Evolutionary conservation across 1,140 invertebrate species (phyloP), one percentile per base, ranked within the genome.

Genomic region (Uloborus diversus): DNA sequence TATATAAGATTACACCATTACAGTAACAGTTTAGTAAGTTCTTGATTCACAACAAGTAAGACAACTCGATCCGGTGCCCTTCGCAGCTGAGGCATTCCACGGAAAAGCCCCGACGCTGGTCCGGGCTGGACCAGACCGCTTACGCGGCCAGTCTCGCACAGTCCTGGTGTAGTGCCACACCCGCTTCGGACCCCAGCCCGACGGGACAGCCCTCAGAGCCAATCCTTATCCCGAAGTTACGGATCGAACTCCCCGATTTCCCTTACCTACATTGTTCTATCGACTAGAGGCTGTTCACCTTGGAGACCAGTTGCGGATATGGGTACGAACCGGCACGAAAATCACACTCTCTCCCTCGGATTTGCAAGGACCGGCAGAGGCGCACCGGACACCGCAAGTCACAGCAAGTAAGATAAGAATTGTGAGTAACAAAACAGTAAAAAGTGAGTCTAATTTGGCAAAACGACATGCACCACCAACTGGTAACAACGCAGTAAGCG

Each of bases 191-290:
- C 62, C 62, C 37, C 62, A 90, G 89, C 90, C 90, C 90, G 90
- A 90, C 89, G 87, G 87, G 86, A 90, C 90, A 88, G 88, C 89
- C 91, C 89, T 91, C 90, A 92, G 91, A 92, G 91, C 91, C 91
- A 92, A 92, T 71, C 79, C 86, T 86, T 87, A 79, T 88, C 85
- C 87, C 86, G 83, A 87, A 87, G 87, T 87, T 88, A 87, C 87
- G 86, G 86, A 88, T 88, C 87, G 82, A 86, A 82, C 86, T 88
- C 88, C 88, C 79, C 79, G 85, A 85, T 85, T 85, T 86, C 85
- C 87, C 87, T 89, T 88, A 87, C 85, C 87, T 88, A 88, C 87
- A 87, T 88, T 88, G 84, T 88, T 87, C 86, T 83, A 87, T 85
- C 85, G 84, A 86, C 86, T 84, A 88, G 86, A 88, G 87, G 86